Evolutionary conservation across 1,140 invertebrate genomes (phyloP).

Genomic region (Drosophila ficusphila): DNA sequence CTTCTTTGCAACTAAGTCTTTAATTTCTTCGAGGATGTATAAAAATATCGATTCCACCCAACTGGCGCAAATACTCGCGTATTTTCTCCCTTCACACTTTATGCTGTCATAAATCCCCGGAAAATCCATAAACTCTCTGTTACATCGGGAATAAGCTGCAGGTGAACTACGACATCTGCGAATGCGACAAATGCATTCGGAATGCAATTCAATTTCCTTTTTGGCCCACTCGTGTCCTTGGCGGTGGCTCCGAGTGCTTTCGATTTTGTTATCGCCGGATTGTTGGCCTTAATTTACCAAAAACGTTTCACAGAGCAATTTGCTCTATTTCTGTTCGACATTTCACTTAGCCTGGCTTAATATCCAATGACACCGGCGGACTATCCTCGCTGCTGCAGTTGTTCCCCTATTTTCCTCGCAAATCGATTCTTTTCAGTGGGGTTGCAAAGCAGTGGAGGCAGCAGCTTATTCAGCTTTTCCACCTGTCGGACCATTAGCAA

Average conservation of each 20-base stretch:
- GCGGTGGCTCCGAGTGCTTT: slow-evolving; percentile 10
- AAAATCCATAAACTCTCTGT: slow-evolving; percentile 19
- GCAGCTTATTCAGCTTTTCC: background rate
- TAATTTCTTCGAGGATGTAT: background rate
- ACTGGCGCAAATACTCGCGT: background rate
- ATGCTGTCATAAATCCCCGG: slow-evolving; percentile 49
- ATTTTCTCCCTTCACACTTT: background rate
- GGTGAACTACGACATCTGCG: slow-evolving; percentile 26
- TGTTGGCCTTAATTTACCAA: slow-evolving; percentile 60
- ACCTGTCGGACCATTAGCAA: slow-evolving; percentile 8
- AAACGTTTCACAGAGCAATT: slow-evolving; percentile 29
- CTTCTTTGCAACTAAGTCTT: background rate
- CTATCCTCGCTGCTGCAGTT: slow-evolving; percentile 12
- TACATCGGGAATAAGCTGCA: slow-evolving; percentile 20
- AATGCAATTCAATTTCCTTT: slow-evolving; percentile 78
- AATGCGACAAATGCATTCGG: slow-evolving; percentile 62
- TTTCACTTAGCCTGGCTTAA: slow-evolving; percentile 46
- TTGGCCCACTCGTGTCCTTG: slow-evolving; percentile 20
- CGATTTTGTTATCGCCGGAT: slow-evolving; percentile 46
- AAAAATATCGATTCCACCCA: slow-evolving; percentile 2
- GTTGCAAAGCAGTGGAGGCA: background rate
- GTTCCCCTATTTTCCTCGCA: background rate
- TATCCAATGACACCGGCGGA: slow-evolving; percentile 50
- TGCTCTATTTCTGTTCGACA: slow-evolving; percentile 17
- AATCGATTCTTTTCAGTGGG: slow-evolving; percentile 9